phyloP scores from a whole-genome alignment of 1,140 invertebrate species.

The Pantala flavescens region DNA sequence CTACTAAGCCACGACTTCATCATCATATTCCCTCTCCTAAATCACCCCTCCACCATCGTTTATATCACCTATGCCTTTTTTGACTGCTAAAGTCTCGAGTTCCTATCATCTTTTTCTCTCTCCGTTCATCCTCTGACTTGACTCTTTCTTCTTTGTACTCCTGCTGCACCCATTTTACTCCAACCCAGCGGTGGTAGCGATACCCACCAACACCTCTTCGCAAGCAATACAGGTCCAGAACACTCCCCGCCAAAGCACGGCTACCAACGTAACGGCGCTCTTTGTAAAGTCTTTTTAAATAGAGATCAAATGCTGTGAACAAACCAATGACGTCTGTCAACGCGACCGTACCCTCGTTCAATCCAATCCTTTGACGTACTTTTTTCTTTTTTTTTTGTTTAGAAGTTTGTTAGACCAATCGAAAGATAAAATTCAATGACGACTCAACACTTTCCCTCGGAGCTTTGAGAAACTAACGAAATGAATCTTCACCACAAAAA shows the following conservation, averaged over 20 bases:
- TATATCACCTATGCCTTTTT: neutral
- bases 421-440: neutral
- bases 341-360: neutral
- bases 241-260: neutral
- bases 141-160: neutral
- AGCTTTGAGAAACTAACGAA: no score
- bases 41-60: neutral
- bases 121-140: neutral
- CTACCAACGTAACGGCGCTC: slow-evolving; percentile 6
- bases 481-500: no score
- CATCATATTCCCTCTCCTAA: neutral
- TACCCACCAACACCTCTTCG: neutral
- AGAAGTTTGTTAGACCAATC: neutral
- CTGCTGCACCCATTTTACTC: neutral
- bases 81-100: neutral
- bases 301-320: slow-evolving; percentile 9
- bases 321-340: neutral
- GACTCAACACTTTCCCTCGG: neutral
- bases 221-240: neutral
- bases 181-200: no score
- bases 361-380: neutral
- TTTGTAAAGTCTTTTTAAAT: neutral
- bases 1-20: neutral
- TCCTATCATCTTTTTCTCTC: neutral
- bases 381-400: no score